These are phyloP conservation scores for Hypercompe scribonia DNA, from an alignment of 2,888 invertebrate species.

Conservation along the genomic window DNA sequence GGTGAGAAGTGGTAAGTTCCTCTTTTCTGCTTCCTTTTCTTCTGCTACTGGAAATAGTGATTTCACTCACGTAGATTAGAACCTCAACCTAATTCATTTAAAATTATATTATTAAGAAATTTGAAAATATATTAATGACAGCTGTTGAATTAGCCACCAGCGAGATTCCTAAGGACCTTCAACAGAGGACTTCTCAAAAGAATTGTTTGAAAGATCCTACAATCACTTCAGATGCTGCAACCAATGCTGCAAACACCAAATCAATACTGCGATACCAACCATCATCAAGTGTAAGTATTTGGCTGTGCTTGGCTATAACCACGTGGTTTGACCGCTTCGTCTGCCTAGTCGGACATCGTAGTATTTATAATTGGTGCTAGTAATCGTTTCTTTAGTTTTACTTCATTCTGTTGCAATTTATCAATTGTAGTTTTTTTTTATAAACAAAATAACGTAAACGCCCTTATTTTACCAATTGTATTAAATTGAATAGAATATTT, in stretches of 20 bases:
- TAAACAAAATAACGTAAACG: no score
- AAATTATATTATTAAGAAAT: not conserved
- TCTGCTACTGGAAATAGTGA: not conserved
- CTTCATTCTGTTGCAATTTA: no score
- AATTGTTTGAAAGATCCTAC: conserved; percentile 21
- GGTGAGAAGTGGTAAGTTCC: not conserved
- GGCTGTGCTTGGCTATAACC: no score
- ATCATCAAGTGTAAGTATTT: conserved; percentile 6
- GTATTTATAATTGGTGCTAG: no score
- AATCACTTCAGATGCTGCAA: conserved; percentile 18
- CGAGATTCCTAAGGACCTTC: conserved; percentile 48
- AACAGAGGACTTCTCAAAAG: conserved; percentile 35
- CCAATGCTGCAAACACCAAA: conserved; percentile 7
- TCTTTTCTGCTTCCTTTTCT: not conserved
- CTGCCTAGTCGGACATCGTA: no score
- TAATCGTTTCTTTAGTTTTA: no score
- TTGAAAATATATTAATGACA: not conserved
- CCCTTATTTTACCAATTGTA: no score
- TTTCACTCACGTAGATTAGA: not conserved
- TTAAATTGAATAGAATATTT: no score
- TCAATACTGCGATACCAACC: not conserved
- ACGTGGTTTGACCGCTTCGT: no score
- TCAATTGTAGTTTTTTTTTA: no score
- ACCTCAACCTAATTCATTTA: no score
- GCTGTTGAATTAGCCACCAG: conserved; percentile 49